phyloP scores from a whole-genome alignment of 2,888 invertebrate species.

The Phrixothrix hirtus region DNA sequence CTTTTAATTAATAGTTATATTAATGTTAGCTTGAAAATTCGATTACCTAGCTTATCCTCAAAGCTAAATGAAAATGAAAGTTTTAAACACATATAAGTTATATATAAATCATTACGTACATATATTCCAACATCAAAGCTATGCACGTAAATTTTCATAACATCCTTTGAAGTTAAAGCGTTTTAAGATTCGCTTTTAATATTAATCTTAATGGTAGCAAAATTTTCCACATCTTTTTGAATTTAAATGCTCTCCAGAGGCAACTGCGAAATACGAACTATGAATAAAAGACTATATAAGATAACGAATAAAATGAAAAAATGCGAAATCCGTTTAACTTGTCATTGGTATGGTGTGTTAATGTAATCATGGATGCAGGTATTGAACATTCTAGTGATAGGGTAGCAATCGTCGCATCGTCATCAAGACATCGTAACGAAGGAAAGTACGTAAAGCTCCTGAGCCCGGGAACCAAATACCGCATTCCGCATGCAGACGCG shows the following conservation, averaged over 20 bases:
- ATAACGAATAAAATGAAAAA: slow-evolving; percentile 28
- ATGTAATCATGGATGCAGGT: slow-evolving; percentile 6
- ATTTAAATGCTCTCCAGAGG: slow-evolving; percentile 25
- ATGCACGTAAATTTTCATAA: slow-evolving; percentile 9
- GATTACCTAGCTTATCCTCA: too few relatives aligned
- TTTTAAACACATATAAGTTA: too few relatives aligned
- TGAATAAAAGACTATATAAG: slow-evolving; percentile 35
- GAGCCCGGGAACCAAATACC: slow-evolving; percentile 12
- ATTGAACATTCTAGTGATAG: slow-evolving; percentile 42
- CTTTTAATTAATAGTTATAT: too few relatives aligned
- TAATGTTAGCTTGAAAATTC: too few relatives aligned
- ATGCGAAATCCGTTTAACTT: slow-evolving; percentile 20
- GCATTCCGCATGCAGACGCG: slow-evolving; percentile 41
- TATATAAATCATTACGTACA: slow-evolving; percentile 9
- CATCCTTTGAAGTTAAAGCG: background rate
- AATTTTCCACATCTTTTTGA: slow-evolving; percentile 15
- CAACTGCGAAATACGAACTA: slow-evolving; percentile 17
- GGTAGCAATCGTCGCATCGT: slow-evolving; percentile 36
- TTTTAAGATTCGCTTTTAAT: background rate
- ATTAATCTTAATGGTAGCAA: background rate
- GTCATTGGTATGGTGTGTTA: slow-evolving; percentile 14
- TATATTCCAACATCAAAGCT: slow-evolving; percentile 13
- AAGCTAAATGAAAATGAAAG: too few relatives aligned
- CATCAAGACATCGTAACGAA: slow-evolving; percentile 45
- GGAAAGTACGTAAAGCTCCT: slow-evolving; percentile 7